phyloP scores from a whole-genome alignment of 1,140 invertebrate species.

The Bombyx mandarina region DNA sequence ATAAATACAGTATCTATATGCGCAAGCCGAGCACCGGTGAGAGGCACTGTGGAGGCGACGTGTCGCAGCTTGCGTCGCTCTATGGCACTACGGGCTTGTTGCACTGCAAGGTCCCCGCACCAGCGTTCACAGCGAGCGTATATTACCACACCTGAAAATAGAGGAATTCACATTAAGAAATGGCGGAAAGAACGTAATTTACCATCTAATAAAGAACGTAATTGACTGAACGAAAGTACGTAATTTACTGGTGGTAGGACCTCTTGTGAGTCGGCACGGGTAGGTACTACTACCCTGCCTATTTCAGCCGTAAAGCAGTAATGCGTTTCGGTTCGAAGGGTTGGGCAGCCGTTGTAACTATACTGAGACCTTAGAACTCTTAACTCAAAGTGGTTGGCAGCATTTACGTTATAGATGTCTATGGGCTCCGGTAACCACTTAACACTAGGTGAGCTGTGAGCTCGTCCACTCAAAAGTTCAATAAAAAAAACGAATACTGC shows the following conservation, averaged over 20 bases:
- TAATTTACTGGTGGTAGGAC: no score
- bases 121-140: conserved; percentile 62
- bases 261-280: no score
- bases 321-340: no score
- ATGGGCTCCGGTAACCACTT: no score
- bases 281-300: no score
- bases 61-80: conserved; percentile 39
- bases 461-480: background rate
- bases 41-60: conserved; percentile 28
- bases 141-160: conserved; percentile 54
- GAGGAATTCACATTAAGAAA: background rate
- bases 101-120: conserved; percentile 57
- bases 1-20: conserved; percentile 68
- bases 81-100: conserved; percentile 39
- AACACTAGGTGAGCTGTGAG: no score
- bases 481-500: background rate
- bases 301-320: no score
- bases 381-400: no score
- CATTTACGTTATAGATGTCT: no score
- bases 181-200: background rate
- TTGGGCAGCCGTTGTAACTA: no score
- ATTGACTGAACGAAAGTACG: background rate
- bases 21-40: conserved; percentile 39
- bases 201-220: background rate
- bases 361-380: no score